phyloP scores from a whole-genome alignment of 2,797 vertebrate genomes.

The Thunnus albacares region DNA sequence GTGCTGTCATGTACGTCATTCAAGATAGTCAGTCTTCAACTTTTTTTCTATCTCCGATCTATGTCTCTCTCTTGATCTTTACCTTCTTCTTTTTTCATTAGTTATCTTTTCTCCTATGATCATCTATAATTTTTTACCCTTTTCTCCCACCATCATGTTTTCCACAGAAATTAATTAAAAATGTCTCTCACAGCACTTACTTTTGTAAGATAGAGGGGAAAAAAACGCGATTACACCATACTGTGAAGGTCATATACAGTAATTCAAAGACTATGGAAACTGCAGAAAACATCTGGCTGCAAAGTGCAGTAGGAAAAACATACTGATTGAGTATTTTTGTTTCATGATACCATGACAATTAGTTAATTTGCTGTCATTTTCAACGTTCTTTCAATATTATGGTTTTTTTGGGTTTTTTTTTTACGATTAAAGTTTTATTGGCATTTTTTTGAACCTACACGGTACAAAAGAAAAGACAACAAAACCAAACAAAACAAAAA shows the following conservation, averaged over 20 bases:
- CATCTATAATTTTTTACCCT: no score
- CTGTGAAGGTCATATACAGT: neutral
- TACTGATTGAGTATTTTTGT: neutral
- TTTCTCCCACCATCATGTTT: neutral
- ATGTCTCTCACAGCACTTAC: neutral
- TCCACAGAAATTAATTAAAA: slow-evolving; percentile 9
- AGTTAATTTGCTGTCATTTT: no score
- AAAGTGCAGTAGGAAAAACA: neutral
- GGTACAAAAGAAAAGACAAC: no score
- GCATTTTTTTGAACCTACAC: no score
- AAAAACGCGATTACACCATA: neutral
- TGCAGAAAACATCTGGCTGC: neutral
- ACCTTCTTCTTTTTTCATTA: neutral
- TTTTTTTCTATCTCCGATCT: slow-evolving; percentile 16
- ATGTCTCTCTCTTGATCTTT: neutral
- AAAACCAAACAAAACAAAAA: no score
- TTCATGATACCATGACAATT: neutral
- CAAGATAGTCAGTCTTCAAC: slow-evolving; percentile 19
- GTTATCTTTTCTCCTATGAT: slow-evolving; percentile 11
- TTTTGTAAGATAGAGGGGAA: neutral
- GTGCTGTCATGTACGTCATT: neutral
- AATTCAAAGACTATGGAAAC: neutral
- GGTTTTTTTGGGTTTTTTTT: no score
- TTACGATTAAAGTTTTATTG: no score
- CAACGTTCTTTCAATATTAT: no score